phyloP scores from a whole-genome alignment of 2,113 vertebrate species.

The Aspidoscelis tigris region DNA sequence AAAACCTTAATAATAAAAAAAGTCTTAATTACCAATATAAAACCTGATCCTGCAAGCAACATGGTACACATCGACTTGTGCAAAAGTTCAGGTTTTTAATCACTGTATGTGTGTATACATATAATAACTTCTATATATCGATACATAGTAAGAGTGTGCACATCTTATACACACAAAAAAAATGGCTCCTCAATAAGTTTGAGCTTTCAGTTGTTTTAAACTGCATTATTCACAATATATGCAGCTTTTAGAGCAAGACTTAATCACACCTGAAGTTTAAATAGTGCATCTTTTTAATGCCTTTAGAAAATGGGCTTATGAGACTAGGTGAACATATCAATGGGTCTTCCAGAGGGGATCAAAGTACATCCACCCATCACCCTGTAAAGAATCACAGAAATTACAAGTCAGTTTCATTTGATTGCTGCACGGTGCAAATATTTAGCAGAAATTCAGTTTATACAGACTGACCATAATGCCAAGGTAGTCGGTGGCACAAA shows the following conservation, averaged over 20 bases:
- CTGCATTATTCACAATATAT: slow-evolving; percentile 61
- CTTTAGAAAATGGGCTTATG: slow-evolving; percentile 59
- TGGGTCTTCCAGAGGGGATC: slow-evolving; percentile 89
- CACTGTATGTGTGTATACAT: slow-evolving; percentile 42
- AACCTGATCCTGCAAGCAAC: slow-evolving; percentile 64
- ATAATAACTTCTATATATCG: slow-evolving; percentile 45
- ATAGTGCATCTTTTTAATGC: slow-evolving; percentile 71
- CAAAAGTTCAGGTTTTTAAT: slow-evolving; percentile 53
- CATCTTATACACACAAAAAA: slow-evolving; percentile 30
- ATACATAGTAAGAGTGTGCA: slow-evolving; percentile 8
- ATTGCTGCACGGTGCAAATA: neutral
- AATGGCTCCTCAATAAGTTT: slow-evolving; percentile 63
- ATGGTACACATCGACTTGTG: slow-evolving; percentile 6
- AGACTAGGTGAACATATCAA: slow-evolving; percentile 70
- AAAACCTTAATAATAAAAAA: slow-evolving; percentile 83
- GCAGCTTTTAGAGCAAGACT: slow-evolving; percentile 45
- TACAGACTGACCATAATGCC: neutral
- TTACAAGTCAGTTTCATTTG: neutral
- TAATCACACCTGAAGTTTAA: slow-evolving; percentile 59
- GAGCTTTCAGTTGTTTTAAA: slow-evolving; percentile 46
- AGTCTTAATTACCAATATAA: slow-evolving; percentile 62
- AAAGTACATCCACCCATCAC: slow-evolving; percentile 89
- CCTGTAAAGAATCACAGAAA: slow-evolving; percentile 76
- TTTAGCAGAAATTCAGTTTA: slow-evolving; percentile 15
- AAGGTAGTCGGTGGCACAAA: neutral